Base-by-base conservation (phyloP, 2,113 vertebrate genomes). In the Tupaia tana region DNA sequence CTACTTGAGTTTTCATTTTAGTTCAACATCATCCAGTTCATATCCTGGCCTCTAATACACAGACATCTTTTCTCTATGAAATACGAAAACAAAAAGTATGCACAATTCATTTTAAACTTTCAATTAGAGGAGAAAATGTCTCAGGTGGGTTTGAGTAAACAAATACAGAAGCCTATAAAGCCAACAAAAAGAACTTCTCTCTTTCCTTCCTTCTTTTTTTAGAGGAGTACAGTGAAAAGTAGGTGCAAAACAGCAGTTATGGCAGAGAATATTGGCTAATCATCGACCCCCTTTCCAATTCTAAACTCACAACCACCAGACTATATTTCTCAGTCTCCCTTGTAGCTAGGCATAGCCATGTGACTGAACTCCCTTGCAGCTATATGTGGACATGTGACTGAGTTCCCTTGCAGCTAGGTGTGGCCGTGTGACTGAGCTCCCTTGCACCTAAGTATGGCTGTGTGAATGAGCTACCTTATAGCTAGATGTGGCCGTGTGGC, bases 81-180 rank as follows among this genome's bases (percentile, higher is more conserved):
- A 73, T 4, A 75, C 54, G 6, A 67, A 29, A 58, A 29, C 27
- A 58, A 56, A 81, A 64, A 43, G 10, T 13, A 79, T 18, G 16
- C 58, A 58, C 18, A 29, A 66, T 87, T 86, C 64, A 83, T 87
- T 71, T 91, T 87, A 52, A 78, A 83, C 77, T 58, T 31, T 19
- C 11, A 70, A 31, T n/a, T 58, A 24, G 64, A 70, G 82, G 24
- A 86, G 16, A 19, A 91, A 58, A 56, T 75, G 64, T 90, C 63
- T 66, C 63, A 54, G 27, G 29, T 18, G 1, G 11, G 8, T 56
- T 58, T 78, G 7, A 73, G 71, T 56, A 78, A 89, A 19, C 16
- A 34, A 83, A 14, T 31, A 7, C 8, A 71, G 24, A 25, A n/a
- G 3, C 22, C 22, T 29, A 8, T 31, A 52, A 13, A n/a, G 71